Conservation (phyloP, 2,113 vertebrate species). For the Eudyptes chrysolophus region DNA sequence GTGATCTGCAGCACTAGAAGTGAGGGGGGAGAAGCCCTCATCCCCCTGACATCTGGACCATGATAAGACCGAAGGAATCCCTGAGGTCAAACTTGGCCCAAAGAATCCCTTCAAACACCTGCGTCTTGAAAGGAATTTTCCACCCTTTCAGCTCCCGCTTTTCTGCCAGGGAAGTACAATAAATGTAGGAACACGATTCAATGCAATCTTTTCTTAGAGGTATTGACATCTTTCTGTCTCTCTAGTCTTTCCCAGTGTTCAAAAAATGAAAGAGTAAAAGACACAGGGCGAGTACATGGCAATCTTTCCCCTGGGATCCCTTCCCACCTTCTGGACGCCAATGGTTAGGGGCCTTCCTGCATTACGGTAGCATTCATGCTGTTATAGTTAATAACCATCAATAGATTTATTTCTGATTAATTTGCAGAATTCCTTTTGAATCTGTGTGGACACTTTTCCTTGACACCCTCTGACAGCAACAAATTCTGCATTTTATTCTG, state of each 20-base stretch:
- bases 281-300: neutral
- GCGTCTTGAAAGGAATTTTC: slow-evolving; percentile 54
- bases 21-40: neutral
- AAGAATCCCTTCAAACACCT: slow-evolving; percentile 39
- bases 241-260: neutral
- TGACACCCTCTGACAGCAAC: neutral
- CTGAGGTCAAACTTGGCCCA: slow-evolving; percentile 41
- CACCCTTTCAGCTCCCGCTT: slow-evolving; percentile 42
- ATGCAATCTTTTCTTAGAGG: neutral
- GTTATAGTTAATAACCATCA: neutral
- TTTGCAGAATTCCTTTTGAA: neutral
- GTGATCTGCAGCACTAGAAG: neutral
- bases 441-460: neutral
- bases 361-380: neutral
- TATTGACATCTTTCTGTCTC: neutral
- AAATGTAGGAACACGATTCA: slow-evolving; percentile 14
- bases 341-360: neutral
- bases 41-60: neutral
- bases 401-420: neutral
- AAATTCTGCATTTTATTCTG: neutral
- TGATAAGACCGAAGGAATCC: slow-evolving; percentile 39
- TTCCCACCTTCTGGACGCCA: neutral
- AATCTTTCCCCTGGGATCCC: neutral
- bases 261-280: neutral
- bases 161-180: slow-evolving; percentile 49